phyloP scores from a whole-genome alignment of 2,888 invertebrate genomes.

The Mythimna impura region DNA sequence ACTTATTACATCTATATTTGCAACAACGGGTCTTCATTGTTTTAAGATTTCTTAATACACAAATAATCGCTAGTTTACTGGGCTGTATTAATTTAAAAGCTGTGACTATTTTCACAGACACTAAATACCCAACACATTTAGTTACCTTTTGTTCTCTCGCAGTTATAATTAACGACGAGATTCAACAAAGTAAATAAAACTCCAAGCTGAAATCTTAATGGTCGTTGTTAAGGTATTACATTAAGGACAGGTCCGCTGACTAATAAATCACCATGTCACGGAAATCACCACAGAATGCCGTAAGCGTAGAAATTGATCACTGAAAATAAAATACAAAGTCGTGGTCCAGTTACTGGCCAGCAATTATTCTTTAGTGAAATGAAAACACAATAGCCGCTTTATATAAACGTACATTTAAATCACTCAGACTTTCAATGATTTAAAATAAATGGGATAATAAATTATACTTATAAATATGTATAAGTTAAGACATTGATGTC shows the following conservation, averaged over 20 bases:
- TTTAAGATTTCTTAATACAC: constrained; percentile 8
- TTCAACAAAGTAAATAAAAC: constrained; percentile 58
- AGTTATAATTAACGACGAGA: constrained; percentile 51
- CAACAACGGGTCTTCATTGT: constrained; percentile 12
- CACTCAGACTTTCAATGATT: constrained; percentile 80
- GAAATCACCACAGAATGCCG: constrained; percentile 72
- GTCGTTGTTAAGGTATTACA: constrained; percentile 55
- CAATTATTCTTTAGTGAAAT: constrained; percentile 80
- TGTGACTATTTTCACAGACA: constrained; percentile 26
- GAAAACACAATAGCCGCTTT: constrained; percentile 81
- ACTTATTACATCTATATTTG: not conserved
- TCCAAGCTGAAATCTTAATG: constrained; percentile 55
- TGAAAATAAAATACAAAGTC: constrained; percentile 77
- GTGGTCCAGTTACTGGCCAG: constrained; percentile 75
- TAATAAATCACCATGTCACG: constrained; percentile 73
- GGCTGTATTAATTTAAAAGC: constrained; percentile 15
- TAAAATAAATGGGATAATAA: constrained; percentile 83
- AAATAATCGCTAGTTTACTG: constrained; percentile 6
- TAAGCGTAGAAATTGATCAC: constrained; percentile 78
- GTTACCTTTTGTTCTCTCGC: constrained; percentile 54
- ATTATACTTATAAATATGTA: constrained; percentile 87
- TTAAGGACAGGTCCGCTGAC: constrained; percentile 62
- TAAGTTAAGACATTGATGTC: constrained; percentile 79
- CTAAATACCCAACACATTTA: constrained; percentile 32
- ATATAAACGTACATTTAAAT: constrained; percentile 81